These are phyloP conservation scores for Spinus pinus DNA, from an alignment of 2,797 vertebrate genomes.

Conservation along the genomic window DNA sequence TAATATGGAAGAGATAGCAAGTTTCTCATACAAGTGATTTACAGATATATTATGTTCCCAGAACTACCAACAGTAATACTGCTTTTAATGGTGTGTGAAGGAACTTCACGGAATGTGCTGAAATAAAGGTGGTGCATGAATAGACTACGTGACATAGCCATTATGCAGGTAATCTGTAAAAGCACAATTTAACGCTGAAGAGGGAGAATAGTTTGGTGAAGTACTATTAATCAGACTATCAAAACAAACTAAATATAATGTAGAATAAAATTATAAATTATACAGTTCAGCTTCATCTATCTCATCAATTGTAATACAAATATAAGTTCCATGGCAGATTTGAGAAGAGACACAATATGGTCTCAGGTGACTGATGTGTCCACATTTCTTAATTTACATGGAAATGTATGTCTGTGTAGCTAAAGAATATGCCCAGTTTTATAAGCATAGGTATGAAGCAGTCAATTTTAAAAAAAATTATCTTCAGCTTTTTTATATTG, in stretches of 20 bases:
- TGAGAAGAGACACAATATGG: background rate
- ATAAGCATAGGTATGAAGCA: background rate
- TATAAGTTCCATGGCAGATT: background rate
- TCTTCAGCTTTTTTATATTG: background rate
- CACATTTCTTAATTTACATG: background rate
- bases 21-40: background rate
- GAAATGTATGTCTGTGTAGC: background rate
- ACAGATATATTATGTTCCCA: background rate
- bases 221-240: background rate
- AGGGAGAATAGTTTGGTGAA: background rate
- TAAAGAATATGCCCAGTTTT: background rate
- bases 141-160: background rate
- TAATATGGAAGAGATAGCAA: background rate
- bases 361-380: background rate
- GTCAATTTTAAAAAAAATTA: fast-evolving
- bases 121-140: background rate
- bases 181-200: background rate
- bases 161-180: background rate
- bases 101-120: background rate
- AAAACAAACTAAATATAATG: background rate
- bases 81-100: background rate
- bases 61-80: background rate
- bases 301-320: background rate
- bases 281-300: background rate
- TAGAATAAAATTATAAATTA: background rate